Percentiles rank a stretch among this genome's conserved stretches.
These are phyloP conservation scores for Halisarca cf. caerulea DNA, from an alignment of 37 sponge, comb jelly and placozoan genomes.

Conservation along the genomic window DNA sequence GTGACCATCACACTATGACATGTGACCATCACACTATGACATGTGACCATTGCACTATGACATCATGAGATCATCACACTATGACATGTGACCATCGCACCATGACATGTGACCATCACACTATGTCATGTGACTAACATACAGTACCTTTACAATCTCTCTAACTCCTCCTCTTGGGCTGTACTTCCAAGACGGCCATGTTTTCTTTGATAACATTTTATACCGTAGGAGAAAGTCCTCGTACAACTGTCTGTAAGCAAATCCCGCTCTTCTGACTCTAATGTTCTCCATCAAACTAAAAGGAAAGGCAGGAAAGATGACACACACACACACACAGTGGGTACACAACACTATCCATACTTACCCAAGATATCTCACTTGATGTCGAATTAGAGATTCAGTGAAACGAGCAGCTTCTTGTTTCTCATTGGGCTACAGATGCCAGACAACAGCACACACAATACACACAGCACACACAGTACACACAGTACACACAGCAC, in stretches of 20 bases:
- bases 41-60: no score
- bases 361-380: slow-evolving; percentile 59
- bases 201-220: slow-evolving; percentile 77
- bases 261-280: slow-evolving; percentile 64
- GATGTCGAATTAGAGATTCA: slow-evolving; percentile 38
- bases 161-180: slow-evolving; percentile 65
- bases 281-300: slow-evolving; percentile 69
- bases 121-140: not conserved
- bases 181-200: slow-evolving; percentile 85
- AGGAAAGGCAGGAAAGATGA: no score
- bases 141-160: slow-evolving; percentile 65
- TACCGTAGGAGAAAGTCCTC: slow-evolving; percentile 48
- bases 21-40: no score
- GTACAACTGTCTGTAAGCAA: slow-evolving; percentile 59
- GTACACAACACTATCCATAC: not conserved
- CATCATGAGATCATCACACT: no score
- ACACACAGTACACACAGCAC: no score
- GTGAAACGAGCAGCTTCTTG: slow-evolving; percentile 40
- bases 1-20: no score
- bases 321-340: not conserved
- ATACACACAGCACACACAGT: not conserved
- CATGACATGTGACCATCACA: not conserved
- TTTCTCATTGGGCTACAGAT: slow-evolving; percentile 52
- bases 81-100: no score
- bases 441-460: not conserved